A percentile compares a stretch with the other conserved stretches of the same genome.
phyloP scores from a whole-genome alignment of 2,113 vertebrate genomes.

The Manacus vitellinus region DNA sequence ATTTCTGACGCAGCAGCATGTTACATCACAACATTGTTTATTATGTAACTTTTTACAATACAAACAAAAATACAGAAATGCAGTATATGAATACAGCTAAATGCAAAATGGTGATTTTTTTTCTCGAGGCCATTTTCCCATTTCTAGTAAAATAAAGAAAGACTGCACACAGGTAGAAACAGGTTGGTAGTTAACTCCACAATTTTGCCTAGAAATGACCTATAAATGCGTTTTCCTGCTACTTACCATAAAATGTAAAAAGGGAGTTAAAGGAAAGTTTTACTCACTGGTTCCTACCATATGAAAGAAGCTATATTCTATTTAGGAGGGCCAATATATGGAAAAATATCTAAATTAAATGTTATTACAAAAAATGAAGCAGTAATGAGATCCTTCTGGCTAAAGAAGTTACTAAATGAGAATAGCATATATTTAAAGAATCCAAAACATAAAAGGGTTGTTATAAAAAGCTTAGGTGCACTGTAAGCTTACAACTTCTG shows the following conservation, averaged over 20 bases:
- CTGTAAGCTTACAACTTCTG: conserved; percentile 78
- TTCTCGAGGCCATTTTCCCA: conserved; percentile 82
- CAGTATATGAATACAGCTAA: conserved; percentile 95
- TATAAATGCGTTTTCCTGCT: conserved; percentile 81
- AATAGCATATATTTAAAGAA: conserved; percentile 84
- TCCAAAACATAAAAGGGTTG: conserved; percentile 77
- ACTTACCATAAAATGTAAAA: conserved; percentile 85
- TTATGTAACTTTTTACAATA: conserved; percentile 99
- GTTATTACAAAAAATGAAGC: conserved; percentile 91
- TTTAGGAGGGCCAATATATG: conserved; percentile 90
- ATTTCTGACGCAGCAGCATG: neutral
- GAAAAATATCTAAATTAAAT: conserved; percentile 90
- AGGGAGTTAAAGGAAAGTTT: conserved; percentile 81
- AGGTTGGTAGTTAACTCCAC: conserved; percentile 79
- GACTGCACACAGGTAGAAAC: conserved; percentile 82
- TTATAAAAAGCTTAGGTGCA: conserved; percentile 89
- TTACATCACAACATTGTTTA: conserved; percentile 96
- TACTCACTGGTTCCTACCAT: conserved; percentile 80
- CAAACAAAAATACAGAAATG: conserved; percentile 98
- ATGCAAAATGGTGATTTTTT: conserved; percentile 80
- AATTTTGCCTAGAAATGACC: conserved; percentile 80
- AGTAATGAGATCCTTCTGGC: conserved; percentile 88
- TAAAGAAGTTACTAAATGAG: conserved; percentile 89
- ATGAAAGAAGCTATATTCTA: conserved; percentile 86
- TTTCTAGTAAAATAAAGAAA: conserved; percentile 83